A percentile compares a stretch with the other conserved stretches of the same genome.
phyloP scores from a whole-genome alignment of 2,113 vertebrate genomes.

The Petrocephalus microphthalmus region DNA sequence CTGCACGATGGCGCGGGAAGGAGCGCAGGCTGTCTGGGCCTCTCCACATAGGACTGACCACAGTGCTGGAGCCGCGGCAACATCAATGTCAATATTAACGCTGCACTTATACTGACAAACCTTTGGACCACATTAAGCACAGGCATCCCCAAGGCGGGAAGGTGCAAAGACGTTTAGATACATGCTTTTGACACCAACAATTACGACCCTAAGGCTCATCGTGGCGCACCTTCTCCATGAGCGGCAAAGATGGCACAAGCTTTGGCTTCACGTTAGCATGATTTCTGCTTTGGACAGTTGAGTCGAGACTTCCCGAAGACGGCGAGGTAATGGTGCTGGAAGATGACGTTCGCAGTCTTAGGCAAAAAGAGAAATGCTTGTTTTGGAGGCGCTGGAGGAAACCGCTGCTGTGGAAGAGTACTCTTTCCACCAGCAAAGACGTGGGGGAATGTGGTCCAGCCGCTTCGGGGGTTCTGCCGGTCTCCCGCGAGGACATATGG shows the following conservation, averaged over 20 bases:
- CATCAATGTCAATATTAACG: neutral
- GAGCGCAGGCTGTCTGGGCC: neutral
- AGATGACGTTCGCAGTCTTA: neutral
- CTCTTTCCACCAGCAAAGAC: neutral
- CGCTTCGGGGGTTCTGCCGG: neutral
- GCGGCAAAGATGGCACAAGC: neutral
- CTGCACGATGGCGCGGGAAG: neutral
- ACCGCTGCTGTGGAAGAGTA: neutral
- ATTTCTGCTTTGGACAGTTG: neutral
- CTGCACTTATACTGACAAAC: neutral
- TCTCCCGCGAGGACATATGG: neutral
- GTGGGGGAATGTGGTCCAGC: neutral
- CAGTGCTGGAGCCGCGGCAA: neutral
- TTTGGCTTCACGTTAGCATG: neutral
- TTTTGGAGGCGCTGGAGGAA: slow-evolving; percentile 21
- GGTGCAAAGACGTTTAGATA: too few species aligned
- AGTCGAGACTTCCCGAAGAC: neutral
- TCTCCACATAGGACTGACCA: slow-evolving; percentile 17
- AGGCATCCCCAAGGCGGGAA: neutral
- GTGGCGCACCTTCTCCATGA: neutral
- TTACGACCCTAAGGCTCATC: neutral
- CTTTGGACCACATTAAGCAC: neutral
- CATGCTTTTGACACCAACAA: neutral
- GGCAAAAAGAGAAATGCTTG: neutral
- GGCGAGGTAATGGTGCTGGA: neutral